A percentile compares a stretch with the other conserved stretches of the same genome.
These are phyloP conservation scores for Pseudoips prasinana DNA, from an alignment of 2,888 invertebrate genomes.

Conservation along the genomic window DNA sequence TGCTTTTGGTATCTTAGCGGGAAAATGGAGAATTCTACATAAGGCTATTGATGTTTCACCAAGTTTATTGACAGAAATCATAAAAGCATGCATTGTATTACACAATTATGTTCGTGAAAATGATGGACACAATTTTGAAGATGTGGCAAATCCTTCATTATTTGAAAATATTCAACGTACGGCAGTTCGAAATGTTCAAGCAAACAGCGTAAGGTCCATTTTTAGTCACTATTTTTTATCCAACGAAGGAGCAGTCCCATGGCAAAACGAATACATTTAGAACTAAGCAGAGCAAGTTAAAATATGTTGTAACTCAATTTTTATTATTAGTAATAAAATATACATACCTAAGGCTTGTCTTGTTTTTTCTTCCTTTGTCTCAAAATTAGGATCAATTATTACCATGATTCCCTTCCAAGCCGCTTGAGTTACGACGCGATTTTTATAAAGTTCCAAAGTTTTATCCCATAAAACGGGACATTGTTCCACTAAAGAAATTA, in stretches of 20 bases:
- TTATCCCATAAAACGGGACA: conserved; percentile 19
- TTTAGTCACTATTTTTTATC: conserved; percentile 31
- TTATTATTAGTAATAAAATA: conserved; percentile 20
- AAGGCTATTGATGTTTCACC: conserved; percentile 26
- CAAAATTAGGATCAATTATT: conserved; percentile 22
- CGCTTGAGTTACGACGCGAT: conserved; percentile 17
- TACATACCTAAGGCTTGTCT: conserved; percentile 23
- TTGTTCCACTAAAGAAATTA: conserved; percentile 28
- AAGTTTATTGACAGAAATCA: conserved; percentile 19
- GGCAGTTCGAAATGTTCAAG: conserved; percentile 28
- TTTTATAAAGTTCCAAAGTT: conserved; percentile 16
- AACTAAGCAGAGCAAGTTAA: conserved; percentile 19
- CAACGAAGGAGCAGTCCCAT: conserved; percentile 27
- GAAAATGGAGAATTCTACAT: conserved; percentile 27
- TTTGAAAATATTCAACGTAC: conserved; percentile 32
- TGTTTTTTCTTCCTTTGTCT: conserved; percentile 22
- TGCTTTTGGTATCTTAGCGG: conserved; percentile 23
- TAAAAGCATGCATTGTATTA: conserved; percentile 18
- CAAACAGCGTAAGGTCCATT: conserved; percentile 27
- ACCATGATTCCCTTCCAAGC: conserved; percentile 19
- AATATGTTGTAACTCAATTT: conserved; percentile 2
- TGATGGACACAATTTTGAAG: conserved; percentile 31
- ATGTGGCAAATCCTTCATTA: conserved; percentile 28
- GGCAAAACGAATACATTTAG: conserved; percentile 29
- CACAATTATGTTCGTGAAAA: conserved; percentile 29